These are phyloP conservation scores for Papilio dardanus DNA, from an alignment of 1,140 invertebrate genomes.

Conservation along the genomic window DNA sequence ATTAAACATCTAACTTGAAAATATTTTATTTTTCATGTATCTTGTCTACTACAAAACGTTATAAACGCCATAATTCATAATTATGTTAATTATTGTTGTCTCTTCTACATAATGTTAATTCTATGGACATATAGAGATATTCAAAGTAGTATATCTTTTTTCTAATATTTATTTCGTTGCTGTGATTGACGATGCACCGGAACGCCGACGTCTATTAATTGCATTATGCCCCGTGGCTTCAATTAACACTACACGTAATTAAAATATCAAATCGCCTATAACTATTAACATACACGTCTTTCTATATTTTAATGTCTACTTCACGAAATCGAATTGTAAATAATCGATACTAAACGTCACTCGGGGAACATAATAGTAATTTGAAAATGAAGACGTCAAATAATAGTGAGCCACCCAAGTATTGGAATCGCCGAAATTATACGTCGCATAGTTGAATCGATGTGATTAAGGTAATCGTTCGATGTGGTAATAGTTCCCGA, in stretches of 20 bases:
- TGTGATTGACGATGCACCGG: constrained; percentile 53
- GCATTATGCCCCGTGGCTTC: constrained; percentile 50
- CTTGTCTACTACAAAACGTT: background rate
- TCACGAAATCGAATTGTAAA: constrained; percentile 30
- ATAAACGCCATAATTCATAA: background rate
- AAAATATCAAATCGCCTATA: constrained; percentile 40
- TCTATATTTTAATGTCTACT: constrained; percentile 26
- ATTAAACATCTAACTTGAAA: too few species aligned
- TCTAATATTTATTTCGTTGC: constrained; percentile 41
- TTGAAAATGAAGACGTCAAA: constrained; percentile 64
- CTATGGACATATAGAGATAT: constrained; percentile 1
- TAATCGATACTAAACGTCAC: constrained; percentile 45
- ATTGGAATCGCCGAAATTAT: constrained; percentile 76
- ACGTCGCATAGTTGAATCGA: constrained; percentile 65
- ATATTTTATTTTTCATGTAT: too few species aligned
- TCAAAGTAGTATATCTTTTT: constrained; percentile 21
- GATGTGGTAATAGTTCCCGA: constrained; percentile 48
- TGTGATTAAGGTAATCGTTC: constrained; percentile 74
- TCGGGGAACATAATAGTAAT: constrained; percentile 47
- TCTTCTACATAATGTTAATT: background rate
- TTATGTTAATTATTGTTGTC: background rate
- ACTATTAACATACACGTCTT: constrained; percentile 21
- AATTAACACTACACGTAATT: constrained; percentile 57
- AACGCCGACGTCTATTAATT: constrained; percentile 46
- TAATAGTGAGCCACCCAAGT: constrained; percentile 65